A percentile compares a stretch with the other conserved stretches of the same genome.
Evolutionary conservation across 2,888 invertebrate genomes (phyloP).

Genomic region (Sesamia inferens): DNA sequence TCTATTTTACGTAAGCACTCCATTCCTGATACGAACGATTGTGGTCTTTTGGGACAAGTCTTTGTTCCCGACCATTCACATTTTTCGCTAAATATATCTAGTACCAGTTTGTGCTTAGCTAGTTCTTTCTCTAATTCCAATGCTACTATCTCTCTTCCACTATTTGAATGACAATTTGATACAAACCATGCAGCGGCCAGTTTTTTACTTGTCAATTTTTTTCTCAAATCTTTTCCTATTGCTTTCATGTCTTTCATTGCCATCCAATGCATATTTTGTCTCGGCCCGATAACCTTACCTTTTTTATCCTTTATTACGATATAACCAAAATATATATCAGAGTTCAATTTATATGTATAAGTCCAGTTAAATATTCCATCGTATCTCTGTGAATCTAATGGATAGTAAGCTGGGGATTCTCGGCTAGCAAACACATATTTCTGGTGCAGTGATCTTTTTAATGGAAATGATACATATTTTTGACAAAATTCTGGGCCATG

Average conservation of each 20-base stretch:
- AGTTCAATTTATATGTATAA: conserved; percentile 75
- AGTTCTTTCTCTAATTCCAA: conserved; percentile 64
- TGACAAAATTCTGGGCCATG: conserved; percentile 26
- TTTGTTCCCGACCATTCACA: conserved; percentile 64
- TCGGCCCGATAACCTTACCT: conserved; percentile 71
- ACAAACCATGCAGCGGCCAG: conserved; percentile 79
- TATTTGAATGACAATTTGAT: conserved; percentile 73
- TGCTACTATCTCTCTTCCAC: conserved; percentile 66
- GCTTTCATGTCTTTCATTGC: conserved; percentile 68
- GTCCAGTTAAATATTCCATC: conserved; percentile 77
- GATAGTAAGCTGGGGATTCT: conserved; percentile 73
- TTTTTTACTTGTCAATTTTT: conserved; percentile 68
- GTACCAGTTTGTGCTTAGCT: conserved; percentile 59
- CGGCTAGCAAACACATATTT: conserved; percentile 59
- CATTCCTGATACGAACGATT: not conserved
- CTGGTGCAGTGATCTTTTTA: conserved; percentile 21
- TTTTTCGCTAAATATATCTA: conserved; percentile 73
- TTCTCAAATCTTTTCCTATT: conserved; percentile 63
- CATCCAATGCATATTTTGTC: conserved; percentile 71
- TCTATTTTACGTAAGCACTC: conserved; percentile 68
- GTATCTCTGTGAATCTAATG: conserved; percentile 63
- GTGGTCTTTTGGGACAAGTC: conserved; percentile 4
- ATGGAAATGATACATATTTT: not conserved
- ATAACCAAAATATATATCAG: conserved; percentile 73
- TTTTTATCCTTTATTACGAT: conserved; percentile 67